Conservation (phyloP, 2,888 invertebrate species). For the Aphidius colemani region DNA sequence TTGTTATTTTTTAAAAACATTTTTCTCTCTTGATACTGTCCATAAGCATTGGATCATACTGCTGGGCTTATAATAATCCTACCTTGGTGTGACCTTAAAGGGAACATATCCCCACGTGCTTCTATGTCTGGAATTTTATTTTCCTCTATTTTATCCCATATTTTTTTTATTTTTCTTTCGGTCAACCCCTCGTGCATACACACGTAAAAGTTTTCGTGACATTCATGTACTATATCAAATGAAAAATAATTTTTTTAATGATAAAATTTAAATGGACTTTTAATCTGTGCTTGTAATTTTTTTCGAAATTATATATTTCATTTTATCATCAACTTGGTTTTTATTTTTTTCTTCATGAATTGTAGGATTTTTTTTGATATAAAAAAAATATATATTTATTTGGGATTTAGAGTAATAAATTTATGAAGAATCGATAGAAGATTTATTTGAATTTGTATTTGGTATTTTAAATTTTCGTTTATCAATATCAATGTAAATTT, state of each 20-base stretch:
- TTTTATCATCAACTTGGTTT: neutral
- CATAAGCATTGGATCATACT: constrained; percentile 22
- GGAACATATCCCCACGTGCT: constrained; percentile 22
- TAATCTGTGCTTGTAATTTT: too few relatives aligned
- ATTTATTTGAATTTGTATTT: too few relatives aligned
- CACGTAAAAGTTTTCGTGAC: constrained; percentile 34
- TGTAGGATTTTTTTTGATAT: too few relatives aligned
- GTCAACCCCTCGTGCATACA: neutral
- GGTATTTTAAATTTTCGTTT: too few relatives aligned
- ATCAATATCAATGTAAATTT: too few relatives aligned
- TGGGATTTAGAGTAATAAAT: neutral
- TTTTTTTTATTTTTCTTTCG: constrained; percentile 17
- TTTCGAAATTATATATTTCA: neutral
- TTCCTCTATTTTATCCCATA: constrained; percentile 5
- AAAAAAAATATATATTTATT: neutral
- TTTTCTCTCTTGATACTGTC: neutral
- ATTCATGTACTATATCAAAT: constrained; percentile 22
- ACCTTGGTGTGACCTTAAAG: constrained; percentile 22
- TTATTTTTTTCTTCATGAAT: neutral
- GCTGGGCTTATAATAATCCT: constrained; percentile 25
- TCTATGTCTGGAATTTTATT: constrained; percentile 9
- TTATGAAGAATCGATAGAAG: too few relatives aligned
- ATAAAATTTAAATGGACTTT: too few relatives aligned
- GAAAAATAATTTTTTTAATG: too few relatives aligned
- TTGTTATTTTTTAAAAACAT: too few relatives aligned